A percentile compares a stretch with the other conserved stretches of the same genome.
These are phyloP conservation scores for Rhyacophila evoluta DNA, from an alignment of 2,888 invertebrate species.

Conservation along the genomic window DNA sequence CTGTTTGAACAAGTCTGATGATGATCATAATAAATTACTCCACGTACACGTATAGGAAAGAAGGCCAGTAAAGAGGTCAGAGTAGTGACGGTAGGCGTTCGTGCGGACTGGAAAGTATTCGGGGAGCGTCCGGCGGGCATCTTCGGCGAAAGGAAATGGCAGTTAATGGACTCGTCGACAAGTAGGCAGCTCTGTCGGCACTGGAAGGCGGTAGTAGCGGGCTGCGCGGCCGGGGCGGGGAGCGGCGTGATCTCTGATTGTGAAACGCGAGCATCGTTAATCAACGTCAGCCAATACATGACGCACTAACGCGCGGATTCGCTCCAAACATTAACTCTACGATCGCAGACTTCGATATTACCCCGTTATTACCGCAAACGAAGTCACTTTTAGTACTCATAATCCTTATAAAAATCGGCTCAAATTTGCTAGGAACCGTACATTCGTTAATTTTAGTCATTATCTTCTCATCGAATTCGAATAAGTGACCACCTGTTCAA, in stretches of 20 bases:
- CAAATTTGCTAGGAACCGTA: too few relatives aligned
- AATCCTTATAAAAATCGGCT: too few relatives aligned
- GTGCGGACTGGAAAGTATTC: neutral
- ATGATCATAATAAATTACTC: neutral
- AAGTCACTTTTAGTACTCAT: too few relatives aligned
- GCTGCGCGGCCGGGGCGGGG: conserved; percentile 17
- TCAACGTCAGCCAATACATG: conserved; percentile 38
- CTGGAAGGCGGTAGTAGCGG: conserved; percentile 20
- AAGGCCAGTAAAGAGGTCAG: neutral
- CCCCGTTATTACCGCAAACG: too few relatives aligned
- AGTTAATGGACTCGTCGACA: conserved; percentile 31
- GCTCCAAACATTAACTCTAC: neutral
- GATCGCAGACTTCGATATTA: too few relatives aligned
- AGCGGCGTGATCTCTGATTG: conserved; percentile 26
- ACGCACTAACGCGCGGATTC: neutral
- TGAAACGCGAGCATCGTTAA: conserved; percentile 48
- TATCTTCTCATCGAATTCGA: too few relatives aligned
- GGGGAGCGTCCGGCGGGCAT: conserved; percentile 27
- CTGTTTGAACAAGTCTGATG: too few relatives aligned
- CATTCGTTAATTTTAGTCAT: too few relatives aligned
- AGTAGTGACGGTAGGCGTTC: neutral
- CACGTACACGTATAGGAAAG: neutral
- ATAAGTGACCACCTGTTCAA: too few relatives aligned
- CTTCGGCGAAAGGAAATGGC: conserved; percentile 33
- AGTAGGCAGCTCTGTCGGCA: neutral